Percentiles rank a stretch among this genome's conserved stretches.
Evolutionary conservation across 2,888 invertebrate species (phyloP).

Genomic region (Metopia argyrocephala): DNA sequence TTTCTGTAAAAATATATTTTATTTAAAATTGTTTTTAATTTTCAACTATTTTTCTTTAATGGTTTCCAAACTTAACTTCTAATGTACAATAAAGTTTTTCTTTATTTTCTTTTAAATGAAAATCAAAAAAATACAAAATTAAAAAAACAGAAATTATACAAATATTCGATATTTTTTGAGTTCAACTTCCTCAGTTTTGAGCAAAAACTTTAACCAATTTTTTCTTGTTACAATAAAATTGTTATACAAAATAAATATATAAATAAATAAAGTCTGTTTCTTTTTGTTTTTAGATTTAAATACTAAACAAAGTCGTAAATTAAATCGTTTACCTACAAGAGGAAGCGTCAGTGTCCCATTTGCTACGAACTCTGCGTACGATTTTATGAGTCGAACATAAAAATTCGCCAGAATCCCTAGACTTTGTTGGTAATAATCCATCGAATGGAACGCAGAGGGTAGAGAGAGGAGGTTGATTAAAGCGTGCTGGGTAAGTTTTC

Average conservation of each 20-base stretch:
- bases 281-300: too few species aligned
- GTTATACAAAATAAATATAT: background rate
- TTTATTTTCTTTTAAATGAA: slow-evolving; percentile 26
- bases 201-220: slow-evolving; percentile 57
- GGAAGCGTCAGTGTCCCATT: background rate
- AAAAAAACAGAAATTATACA: background rate
- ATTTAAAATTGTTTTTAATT: slow-evolving; percentile 46
- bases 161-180: background rate
- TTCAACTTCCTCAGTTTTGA: slow-evolving; percentile 39
- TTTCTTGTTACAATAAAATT: slow-evolving; percentile 39
- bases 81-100: slow-evolving; percentile 27
- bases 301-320: slow-evolving; percentile 25
- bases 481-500: too few species aligned
- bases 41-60: slow-evolving; percentile 46
- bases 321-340: background rate
- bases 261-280: too few species aligned
- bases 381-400: slow-evolving; percentile 76
- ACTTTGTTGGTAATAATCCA: slow-evolving; percentile 38
- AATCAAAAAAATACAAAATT: slow-evolving; percentile 44
- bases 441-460: background rate
- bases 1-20: slow-evolving; percentile 63
- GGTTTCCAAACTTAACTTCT: slow-evolving; percentile 47
- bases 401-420: slow-evolving; percentile 73
- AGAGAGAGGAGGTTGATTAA: background rate
- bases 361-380: slow-evolving; percentile 72